Percentiles rank a stretch among this genome's conserved stretches.
Conservation (phyloP, 1,140 invertebrate genomes). For the Teleopsis dalmanni region DNA sequence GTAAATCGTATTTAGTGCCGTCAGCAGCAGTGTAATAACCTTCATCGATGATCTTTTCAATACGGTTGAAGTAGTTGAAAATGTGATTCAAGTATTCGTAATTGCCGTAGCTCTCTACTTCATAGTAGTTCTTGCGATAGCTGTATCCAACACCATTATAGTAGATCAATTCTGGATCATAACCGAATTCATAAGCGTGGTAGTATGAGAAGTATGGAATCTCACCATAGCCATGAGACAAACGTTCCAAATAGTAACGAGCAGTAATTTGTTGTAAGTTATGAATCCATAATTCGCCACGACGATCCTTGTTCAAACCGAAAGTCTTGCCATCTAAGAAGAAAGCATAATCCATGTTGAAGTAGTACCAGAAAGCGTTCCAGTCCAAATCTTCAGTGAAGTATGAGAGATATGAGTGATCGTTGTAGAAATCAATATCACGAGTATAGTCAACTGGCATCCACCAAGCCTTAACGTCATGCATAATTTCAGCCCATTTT, state of each 20-base stretch:
- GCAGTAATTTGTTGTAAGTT: conserved; percentile 52
- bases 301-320: conserved; percentile 45
- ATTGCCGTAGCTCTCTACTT: conserved; percentile 29
- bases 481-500: conserved; percentile 7
- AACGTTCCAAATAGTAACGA: conserved; percentile 56
- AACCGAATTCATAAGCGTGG: conserved; percentile 48
- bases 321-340: conserved; percentile 52
- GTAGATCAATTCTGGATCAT: conserved; percentile 53
- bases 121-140: conserved; percentile 45
- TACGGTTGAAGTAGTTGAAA: conserved; percentile 51
- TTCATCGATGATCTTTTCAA: conserved; percentile 55
- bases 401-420: conserved; percentile 53
- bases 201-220: conserved; percentile 49
- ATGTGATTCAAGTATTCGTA: conserved; percentile 46
- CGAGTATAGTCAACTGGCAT: conserved; percentile 49
- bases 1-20: conserved; percentile 42
- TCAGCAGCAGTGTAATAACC: conserved; percentile 53
- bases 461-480: conserved; percentile 12
- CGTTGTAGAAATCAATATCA: conserved; percentile 52
- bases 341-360: conserved; percentile 56
- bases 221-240: conserved; percentile 50
- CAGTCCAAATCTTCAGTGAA: conserved; percentile 60
- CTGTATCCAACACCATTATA: conserved; percentile 60
- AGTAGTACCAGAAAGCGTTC: conserved; percentile 60
- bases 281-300: conserved; percentile 52